Percentiles rank a stretch among this genome's conserved stretches.
These are phyloP conservation scores for Thinocorus orbignyianus DNA, from an alignment of 2,113 vertebrate genomes.

Conservation along the genomic window DNA sequence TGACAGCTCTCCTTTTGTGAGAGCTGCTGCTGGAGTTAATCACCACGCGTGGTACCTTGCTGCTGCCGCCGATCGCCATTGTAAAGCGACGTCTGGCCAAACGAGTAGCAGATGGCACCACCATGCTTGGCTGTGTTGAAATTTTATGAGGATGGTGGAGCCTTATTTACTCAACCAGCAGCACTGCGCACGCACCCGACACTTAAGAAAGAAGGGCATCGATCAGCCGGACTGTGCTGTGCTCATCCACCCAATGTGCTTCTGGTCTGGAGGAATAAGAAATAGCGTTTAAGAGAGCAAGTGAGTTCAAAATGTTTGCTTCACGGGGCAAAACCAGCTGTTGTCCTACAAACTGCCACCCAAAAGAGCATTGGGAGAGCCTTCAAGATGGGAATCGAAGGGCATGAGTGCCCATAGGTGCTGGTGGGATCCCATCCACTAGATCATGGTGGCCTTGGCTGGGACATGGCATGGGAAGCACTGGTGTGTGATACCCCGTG, in stretches of 20 bases:
- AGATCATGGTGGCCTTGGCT: rapidly evolving
- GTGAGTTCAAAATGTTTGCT: background rate
- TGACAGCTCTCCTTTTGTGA: background rate
- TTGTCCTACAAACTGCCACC: background rate
- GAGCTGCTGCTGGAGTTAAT: background rate
- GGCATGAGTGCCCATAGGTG: rapidly evolving
- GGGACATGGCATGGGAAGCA: rapidly evolving
- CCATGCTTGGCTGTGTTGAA: background rate
- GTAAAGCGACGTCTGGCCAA: background rate
- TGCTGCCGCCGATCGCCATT: background rate
- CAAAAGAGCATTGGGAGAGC: background rate
- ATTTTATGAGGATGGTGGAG: background rate
- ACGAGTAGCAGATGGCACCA: conserved; percentile 8
- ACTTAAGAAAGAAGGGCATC: background rate
- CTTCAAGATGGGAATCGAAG: background rate
- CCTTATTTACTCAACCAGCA: background rate
- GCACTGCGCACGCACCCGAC: background rate
- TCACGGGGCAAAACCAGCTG: background rate
- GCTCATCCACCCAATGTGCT: background rate
- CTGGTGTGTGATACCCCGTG: background rate
- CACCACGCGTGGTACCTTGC: background rate
- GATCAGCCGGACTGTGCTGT: rapidly evolving
- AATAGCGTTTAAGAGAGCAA: background rate
- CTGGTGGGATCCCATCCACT: background rate
- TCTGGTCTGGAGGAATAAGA: background rate